Percentiles rank a stretch among this genome's conserved stretches.
These are phyloP conservation scores for Drosophila seguyi DNA, from an alignment of 1,140 invertebrate genomes.

Conservation along the genomic window DNA sequence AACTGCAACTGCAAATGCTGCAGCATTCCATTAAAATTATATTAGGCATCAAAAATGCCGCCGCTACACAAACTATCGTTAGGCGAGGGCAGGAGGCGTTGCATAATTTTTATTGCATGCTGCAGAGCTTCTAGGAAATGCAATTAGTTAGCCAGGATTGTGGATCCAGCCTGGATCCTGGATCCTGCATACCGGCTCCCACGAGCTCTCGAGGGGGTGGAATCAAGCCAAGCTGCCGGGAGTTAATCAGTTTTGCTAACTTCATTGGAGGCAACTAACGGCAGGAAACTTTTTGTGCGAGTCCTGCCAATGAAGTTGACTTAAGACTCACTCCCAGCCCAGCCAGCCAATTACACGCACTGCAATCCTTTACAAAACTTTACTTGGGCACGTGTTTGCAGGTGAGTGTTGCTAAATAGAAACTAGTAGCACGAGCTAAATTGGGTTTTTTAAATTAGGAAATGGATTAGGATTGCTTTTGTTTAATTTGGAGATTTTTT, in stretches of 20 bases:
- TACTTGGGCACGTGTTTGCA: slow-evolving; percentile 44
- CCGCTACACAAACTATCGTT: slow-evolving; percentile 40
- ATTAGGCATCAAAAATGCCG: slow-evolving; percentile 49
- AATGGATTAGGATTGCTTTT: neutral
- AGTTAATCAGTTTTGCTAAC: slow-evolving; percentile 81
- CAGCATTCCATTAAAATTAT: slow-evolving; percentile 73
- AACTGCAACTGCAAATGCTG: slow-evolving; percentile 42
- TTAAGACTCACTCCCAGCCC: slow-evolving; percentile 13
- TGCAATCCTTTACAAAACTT: slow-evolving; percentile 70
- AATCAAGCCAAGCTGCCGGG: slow-evolving; percentile 56
- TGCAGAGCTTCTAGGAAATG: slow-evolving; percentile 39
- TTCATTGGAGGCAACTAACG: slow-evolving; percentile 65
- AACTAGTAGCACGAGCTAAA: neutral
- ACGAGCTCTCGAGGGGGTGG: slow-evolving; percentile 15
- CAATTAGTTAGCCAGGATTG: slow-evolving; percentile 44
- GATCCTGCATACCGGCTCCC: slow-evolving; percentile 7
- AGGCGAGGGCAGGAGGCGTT: neutral
- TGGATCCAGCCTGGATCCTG: slow-evolving; percentile 2
- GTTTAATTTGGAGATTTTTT: too few species aligned
- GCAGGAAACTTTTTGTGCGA: slow-evolving; percentile 57
- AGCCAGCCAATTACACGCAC: slow-evolving; percentile 50
- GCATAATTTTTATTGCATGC: slow-evolving; percentile 47
- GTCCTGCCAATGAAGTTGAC: slow-evolving; percentile 30
- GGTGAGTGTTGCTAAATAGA: slow-evolving; percentile 8
- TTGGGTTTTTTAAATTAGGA: neutral